phyloP scores from a whole-genome alignment of 1,140 invertebrate genomes.

The Pinna nobilis region DNA sequence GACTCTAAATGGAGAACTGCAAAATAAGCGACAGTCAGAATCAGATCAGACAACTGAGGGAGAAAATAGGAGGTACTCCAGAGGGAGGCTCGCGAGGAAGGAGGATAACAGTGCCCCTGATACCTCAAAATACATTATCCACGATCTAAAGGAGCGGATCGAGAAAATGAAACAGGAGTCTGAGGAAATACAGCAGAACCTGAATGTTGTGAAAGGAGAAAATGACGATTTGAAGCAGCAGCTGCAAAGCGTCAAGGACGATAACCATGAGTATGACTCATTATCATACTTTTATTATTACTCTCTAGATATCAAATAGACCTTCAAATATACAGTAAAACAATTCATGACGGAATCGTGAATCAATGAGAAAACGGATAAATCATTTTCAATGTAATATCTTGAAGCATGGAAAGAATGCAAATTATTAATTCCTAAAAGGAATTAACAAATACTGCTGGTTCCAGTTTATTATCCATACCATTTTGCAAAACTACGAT shows the following conservation, averaged over 20 bases:
- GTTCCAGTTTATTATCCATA: too few species aligned
- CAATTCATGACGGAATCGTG: too few species aligned
- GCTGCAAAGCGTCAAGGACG: neutral
- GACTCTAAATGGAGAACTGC: constrained; percentile 7
- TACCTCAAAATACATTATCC: constrained; percentile 15
- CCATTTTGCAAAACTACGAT: too few species aligned
- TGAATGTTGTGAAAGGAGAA: too few species aligned
- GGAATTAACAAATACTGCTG: too few species aligned
- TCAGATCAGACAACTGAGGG: constrained; percentile 8
- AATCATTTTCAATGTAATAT: too few species aligned
- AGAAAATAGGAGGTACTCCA: constrained; percentile 5
- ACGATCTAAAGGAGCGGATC: constrained; percentile 6
- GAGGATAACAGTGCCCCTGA: constrained; percentile 13
- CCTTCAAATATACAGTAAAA: too few species aligned
- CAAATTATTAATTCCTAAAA: too few species aligned
- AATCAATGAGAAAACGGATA: too few species aligned
- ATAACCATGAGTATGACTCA: constrained; percentile 6
- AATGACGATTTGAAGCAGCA: neutral
- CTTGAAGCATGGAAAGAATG: too few species aligned
- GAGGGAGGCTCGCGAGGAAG: neutral
- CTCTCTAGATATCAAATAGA: too few species aligned
- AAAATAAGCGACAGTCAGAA: constrained; percentile 2
- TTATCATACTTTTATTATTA: too few species aligned
- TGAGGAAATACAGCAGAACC: neutral
- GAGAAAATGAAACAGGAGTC: neutral